Conservation (phyloP, 2,888 invertebrate genomes). For the Esperia sulphurella region DNA sequence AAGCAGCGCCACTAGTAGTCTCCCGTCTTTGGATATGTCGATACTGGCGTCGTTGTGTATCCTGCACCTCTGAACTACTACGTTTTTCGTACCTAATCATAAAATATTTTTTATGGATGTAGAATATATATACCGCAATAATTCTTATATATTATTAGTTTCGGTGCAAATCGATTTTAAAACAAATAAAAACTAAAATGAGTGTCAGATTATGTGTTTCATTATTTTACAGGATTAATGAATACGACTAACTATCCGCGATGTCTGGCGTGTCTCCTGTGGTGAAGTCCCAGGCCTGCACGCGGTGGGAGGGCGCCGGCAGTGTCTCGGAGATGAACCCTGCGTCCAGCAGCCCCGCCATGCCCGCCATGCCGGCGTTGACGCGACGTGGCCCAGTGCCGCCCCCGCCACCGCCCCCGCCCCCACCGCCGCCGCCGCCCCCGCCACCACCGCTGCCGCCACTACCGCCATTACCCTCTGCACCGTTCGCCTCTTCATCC, state of each 20-base stretch:
- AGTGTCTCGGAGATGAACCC: constrained; percentile 74
- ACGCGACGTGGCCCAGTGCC: constrained; percentile 40
- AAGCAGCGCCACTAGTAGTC: constrained; percentile 86
- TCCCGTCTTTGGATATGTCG: constrained; percentile 89
- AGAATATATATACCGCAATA: no score
- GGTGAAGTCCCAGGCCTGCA: constrained; percentile 92
- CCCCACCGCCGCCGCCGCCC: constrained; percentile 4
- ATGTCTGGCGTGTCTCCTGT: constrained; percentile 85
- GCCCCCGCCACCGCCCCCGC: constrained; percentile 27
- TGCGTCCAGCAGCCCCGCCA: constrained; percentile 62
- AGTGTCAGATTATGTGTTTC: no score
- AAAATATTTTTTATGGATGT: not conserved
- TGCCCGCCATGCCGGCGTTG: constrained; percentile 54
- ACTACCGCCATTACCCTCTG: constrained; percentile 18
- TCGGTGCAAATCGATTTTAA: no score
- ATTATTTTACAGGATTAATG: not conserved
- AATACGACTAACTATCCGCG: constrained; percentile 80
- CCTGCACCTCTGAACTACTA: constrained; percentile 89
- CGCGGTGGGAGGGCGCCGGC: constrained; percentile 85
- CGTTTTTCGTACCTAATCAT: constrained; percentile 81
- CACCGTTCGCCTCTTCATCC: constrained; percentile 49
- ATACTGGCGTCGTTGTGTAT: constrained; percentile 94
- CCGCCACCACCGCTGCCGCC: constrained; percentile 19
- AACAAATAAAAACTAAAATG: no score
- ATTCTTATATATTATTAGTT: no score